These are phyloP conservation scores for Cheilosia urbana DNA, from an alignment of 2,888 invertebrate genomes.

Conservation along the genomic window DNA sequence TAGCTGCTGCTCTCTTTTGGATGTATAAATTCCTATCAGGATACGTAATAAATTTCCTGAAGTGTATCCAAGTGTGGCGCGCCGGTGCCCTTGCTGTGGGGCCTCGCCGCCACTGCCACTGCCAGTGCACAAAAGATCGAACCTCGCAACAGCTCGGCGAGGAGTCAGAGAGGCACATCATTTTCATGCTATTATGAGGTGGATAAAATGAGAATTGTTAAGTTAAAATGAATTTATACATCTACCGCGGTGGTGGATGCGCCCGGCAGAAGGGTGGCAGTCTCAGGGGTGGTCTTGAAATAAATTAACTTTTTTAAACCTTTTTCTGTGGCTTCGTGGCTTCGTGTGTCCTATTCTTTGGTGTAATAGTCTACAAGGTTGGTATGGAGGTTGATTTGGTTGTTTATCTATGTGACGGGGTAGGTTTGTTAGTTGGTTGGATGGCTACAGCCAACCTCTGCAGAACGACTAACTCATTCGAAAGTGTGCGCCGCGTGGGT, in stretches of 20 bases:
- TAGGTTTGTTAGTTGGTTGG: slow-evolving; percentile 27
- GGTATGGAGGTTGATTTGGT: slow-evolving; percentile 55
- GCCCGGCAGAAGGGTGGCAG: background rate
- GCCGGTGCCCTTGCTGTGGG: slow-evolving; percentile 17
- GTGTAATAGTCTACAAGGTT: slow-evolving; percentile 60
- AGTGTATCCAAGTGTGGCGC: slow-evolving; percentile 62
- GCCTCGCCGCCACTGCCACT: background rate
- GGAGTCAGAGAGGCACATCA: slow-evolving; percentile 9
- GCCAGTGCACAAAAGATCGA: slow-evolving; percentile 45
- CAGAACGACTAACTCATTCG: slow-evolving; percentile 62
- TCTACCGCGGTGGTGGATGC: slow-evolving; percentile 12
- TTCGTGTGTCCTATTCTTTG: slow-evolving; percentile 59
- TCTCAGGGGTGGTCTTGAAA: slow-evolving; percentile 54
- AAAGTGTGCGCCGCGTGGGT: slow-evolving; percentile 31
- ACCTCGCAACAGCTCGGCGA: background rate
- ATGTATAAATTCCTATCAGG: slow-evolving; percentile 71
- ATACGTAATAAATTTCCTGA: slow-evolving; percentile 69
- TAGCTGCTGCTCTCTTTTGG: slow-evolving; percentile 23
- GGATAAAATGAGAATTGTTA: slow-evolving; percentile 72
- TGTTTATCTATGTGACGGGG: slow-evolving; percentile 64
- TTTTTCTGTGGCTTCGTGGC: slow-evolving; percentile 29
- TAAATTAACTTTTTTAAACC: slow-evolving; percentile 66
- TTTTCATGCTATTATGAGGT: slow-evolving; percentile 65
- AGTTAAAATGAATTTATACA: slow-evolving; percentile 73
- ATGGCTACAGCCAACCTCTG: background rate